Conservation (phyloP, 2,888 invertebrate genomes). For the Pteria penguin region DNA sequence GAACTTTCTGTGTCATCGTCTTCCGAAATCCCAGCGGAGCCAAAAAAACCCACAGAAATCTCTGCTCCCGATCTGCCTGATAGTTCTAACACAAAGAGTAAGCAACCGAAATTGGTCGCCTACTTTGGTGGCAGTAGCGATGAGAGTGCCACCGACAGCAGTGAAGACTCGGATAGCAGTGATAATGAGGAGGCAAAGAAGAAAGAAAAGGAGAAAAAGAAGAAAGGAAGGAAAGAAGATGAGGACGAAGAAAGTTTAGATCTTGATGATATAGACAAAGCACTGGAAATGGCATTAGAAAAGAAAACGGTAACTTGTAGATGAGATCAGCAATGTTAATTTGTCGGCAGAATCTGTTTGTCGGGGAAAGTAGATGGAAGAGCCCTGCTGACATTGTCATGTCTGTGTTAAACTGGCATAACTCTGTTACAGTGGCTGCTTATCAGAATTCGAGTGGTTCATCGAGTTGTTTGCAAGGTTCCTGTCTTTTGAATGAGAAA, state of each 20-base stretch:
- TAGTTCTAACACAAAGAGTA: slow-evolving; percentile 16
- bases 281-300: slow-evolving; percentile 75
- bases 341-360: background rate
- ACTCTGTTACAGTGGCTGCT: too few relatives aligned
- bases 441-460: too few relatives aligned
- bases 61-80: slow-evolving; percentile 31
- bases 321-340: background rate
- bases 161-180: slow-evolving; percentile 46
- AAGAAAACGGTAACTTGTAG: slow-evolving; percentile 28
- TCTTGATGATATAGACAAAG: slow-evolving; percentile 77
- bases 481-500: too few relatives aligned
- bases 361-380: too few relatives aligned
- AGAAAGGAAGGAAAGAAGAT: slow-evolving; percentile 37
- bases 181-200: slow-evolving; percentile 37
- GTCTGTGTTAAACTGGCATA: too few relatives aligned
- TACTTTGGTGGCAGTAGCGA: slow-evolving; percentile 38
- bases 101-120: slow-evolving; percentile 16
- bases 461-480: too few relatives aligned
- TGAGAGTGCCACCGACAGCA: slow-evolving; percentile 57
- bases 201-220: slow-evolving; percentile 16
- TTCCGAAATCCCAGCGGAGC: background rate
- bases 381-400: too few relatives aligned
- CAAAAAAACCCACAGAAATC: background rate
- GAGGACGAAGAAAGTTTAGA: slow-evolving; percentile 68
- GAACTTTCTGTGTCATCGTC: background rate